Base-by-base conservation (phyloP, 2,888 invertebrate species). In the Oxycera nigricornis region DNA sequence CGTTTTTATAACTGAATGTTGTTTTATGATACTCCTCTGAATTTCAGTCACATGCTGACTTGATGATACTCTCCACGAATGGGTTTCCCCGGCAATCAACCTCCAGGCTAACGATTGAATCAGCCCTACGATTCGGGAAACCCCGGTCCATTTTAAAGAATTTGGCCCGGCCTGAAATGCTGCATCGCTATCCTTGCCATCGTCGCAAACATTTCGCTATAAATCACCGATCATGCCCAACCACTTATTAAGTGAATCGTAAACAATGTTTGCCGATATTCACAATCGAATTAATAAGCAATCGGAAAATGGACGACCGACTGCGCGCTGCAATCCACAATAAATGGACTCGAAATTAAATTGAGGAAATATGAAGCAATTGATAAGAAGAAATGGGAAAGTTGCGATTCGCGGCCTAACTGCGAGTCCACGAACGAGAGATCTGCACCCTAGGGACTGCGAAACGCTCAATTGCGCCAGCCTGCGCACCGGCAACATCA, bases 321-420 rank as follows among this genome's bases (percentile, higher is more conserved):
- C 20, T 41, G 65, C 65, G 17, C 28, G n/a, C 22, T 22, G 26
- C 67, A 41, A 41, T 24, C 67, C 39, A 50, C 68, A 50, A 50
- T 68, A 26, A 70, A 52, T 52, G 52, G n/a, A 31, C 2, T 35
- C 55, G 70, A 70, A 70, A 70, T 70, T 52, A 70, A 70, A 70
- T 70, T 70, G 70, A 70, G 70, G 70, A 70, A 70, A 70, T 55
- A 70, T 70, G 70, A 70, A 70, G 52, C 70, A 55, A 70, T 55
- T 70, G 70, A 70, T 70, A 70, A 70, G 70, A 70, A 52, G 70
- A 70, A 70, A 70, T 70, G 55, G 52, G 70, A 70, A 70, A 70
- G 70, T 68, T 30, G 20, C 46, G 46, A 46, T 2, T 41, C n/a
- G 59, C n/a, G 59, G 14, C 28, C 31, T 22, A n/a, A n/a, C 46